Conservation (phyloP, 2,113 vertebrate species). For the Phyllostomus hastatus region DNA sequence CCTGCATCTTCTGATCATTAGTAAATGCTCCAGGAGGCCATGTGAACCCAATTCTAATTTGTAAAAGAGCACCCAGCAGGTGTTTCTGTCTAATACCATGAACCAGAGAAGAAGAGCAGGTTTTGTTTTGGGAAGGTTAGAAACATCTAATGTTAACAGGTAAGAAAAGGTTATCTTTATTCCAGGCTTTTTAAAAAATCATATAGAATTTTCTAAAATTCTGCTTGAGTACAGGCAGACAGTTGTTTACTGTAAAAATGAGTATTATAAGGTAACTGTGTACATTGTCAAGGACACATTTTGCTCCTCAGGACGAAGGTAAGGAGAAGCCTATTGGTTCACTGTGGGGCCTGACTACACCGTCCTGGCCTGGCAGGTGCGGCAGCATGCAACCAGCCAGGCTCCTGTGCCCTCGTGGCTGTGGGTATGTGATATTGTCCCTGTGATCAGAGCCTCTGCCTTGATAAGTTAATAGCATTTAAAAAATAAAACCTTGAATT, state of each 20-base stretch:
- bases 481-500: not conserved
- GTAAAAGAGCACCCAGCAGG: not conserved
- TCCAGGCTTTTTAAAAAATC: not conserved
- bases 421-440: slow-evolving; percentile 41
- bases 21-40: not conserved
- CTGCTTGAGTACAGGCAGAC: not conserved
- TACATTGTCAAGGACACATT: slow-evolving; percentile 79
- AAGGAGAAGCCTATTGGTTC: not conserved
- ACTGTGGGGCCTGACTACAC: not conserved
- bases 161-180: slow-evolving; percentile 63
- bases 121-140: slow-evolving; percentile 83
- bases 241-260: not conserved
- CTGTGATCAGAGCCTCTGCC: slow-evolving; percentile 48
- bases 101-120: slow-evolving; percentile 73
- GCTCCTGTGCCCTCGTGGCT: not conserved
- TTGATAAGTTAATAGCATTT: slow-evolving; percentile 53
- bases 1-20: not conserved
- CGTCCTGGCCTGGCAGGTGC: not conserved
- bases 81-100: slow-evolving; percentile 43
- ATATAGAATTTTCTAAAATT: slow-evolving; percentile 26
- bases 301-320: not conserved
- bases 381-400: fast-evolving
- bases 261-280: slow-evolving; percentile 67
- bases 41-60: not conserved
- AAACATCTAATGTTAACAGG: slow-evolving; percentile 80